phyloP scores from a whole-genome alignment of 1,140 invertebrate species.

The Spodoptera litura region DNA sequence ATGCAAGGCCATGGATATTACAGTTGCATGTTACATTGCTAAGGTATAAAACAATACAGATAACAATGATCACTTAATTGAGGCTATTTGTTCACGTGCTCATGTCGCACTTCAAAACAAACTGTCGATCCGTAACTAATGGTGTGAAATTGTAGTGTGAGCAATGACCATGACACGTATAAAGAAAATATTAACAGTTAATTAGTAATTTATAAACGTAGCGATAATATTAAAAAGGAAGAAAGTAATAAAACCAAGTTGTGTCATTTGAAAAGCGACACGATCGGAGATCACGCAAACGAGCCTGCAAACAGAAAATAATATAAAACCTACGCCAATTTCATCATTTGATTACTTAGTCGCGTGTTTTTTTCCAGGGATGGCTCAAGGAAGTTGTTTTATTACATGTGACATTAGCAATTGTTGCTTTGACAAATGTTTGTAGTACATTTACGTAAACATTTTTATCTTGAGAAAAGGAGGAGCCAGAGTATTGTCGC shows the following conservation, averaged over 20 bases:
- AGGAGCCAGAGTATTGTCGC: not conserved
- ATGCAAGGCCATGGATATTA: conserved; percentile 27
- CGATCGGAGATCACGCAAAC: conserved; percentile 7
- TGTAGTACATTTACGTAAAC: not conserved
- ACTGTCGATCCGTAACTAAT: not conserved
- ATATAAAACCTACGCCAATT: not conserved
- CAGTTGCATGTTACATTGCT: conserved; percentile 22
- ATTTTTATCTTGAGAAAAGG: conserved; percentile 16
- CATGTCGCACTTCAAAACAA: not conserved
- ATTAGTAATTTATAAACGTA: not conserved
- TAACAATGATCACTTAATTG: not conserved
- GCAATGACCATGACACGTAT: not conserved
- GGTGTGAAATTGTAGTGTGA: not conserved
- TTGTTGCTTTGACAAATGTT: not conserved
- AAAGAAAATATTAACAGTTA: not conserved
- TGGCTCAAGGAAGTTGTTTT: conserved; percentile 12
- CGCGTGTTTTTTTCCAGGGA: conserved; percentile 21
- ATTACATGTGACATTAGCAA: not conserved
- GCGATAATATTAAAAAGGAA: not conserved
- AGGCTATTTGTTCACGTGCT: conserved; percentile 24
- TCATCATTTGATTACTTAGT: conserved; percentile 15
- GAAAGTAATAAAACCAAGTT: not conserved
- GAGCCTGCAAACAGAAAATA: not conserved
- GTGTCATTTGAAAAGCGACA: conserved; percentile 6
- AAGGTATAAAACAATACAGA: conserved; percentile 36